Evolutionary conservation across 2,888 invertebrate genomes (phyloP).

Genomic region (Athripsodes cinereus): DNA sequence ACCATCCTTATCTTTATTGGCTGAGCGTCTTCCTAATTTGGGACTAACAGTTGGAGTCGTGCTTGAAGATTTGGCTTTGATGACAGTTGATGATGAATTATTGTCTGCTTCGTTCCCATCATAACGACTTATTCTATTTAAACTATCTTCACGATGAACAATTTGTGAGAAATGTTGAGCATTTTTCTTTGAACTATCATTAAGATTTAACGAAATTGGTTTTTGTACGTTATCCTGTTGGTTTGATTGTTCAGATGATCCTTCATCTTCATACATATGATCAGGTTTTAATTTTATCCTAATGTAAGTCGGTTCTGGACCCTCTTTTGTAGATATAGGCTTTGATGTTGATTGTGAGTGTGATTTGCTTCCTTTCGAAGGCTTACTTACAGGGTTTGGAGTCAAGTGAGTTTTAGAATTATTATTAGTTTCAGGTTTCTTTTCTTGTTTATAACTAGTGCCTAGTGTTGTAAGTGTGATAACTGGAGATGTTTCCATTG

Average conservation of each 20-base stretch:
- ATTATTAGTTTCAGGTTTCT: slow-evolving; percentile 9
- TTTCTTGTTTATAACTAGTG: slow-evolving; percentile 23
- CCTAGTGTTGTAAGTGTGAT: slow-evolving; percentile 23
- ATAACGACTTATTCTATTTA: slow-evolving; percentile 28
- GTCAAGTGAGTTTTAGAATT: slow-evolving; percentile 11
- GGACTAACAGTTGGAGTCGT: slow-evolving; percentile 42
- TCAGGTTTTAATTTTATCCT: slow-evolving; percentile 70
- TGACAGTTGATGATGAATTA: slow-evolving; percentile 24
- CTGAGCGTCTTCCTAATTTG: slow-evolving; percentile 36
- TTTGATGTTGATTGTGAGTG: slow-evolving; percentile 34
- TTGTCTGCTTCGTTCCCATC: slow-evolving; percentile 25
- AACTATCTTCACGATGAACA: slow-evolving; percentile 31
- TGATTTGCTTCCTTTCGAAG: slow-evolving; percentile 32
- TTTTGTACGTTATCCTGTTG: slow-evolving; percentile 35
- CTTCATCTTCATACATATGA: slow-evolving; percentile 58
- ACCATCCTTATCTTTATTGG: slow-evolving; percentile 30
- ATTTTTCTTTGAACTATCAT: slow-evolving; percentile 35
- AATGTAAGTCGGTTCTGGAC: slow-evolving; percentile 48
- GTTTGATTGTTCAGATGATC: slow-evolving; percentile 32
- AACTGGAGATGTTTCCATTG: slow-evolving; percentile 20
- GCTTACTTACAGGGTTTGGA: slow-evolving; percentile 19
- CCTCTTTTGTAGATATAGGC: slow-evolving; percentile 34
- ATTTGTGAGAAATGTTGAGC: slow-evolving; percentile 41
- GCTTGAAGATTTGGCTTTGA: slow-evolving; percentile 22
- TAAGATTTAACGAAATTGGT: slow-evolving; percentile 31